A percentile compares a stretch with the other conserved stretches of the same genome.
These are phyloP conservation scores for Camelus dromedarius DNA, from an alignment of 2,113 vertebrate genomes.

Conservation along the genomic window DNA sequence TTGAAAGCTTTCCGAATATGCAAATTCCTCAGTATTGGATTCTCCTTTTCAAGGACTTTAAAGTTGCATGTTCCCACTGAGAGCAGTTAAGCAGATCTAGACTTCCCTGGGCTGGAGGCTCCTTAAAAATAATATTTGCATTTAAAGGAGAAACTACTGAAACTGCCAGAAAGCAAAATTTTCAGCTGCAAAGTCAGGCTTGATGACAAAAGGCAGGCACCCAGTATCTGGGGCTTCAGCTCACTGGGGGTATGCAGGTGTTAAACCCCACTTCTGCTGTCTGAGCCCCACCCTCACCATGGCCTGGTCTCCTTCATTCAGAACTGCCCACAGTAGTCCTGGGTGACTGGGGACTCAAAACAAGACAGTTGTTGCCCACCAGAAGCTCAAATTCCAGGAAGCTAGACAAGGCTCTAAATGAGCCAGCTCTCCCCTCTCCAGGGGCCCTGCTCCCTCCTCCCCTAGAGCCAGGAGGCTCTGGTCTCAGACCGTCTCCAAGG, in stretches of 20 bases:
- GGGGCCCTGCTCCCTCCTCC: not conserved
- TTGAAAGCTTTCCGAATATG: conserved; percentile 68
- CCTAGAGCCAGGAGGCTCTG: not conserved
- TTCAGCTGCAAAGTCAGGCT: not conserved
- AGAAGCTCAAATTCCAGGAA: not conserved
- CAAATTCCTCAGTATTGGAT: conserved; percentile 57
- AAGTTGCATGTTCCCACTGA: not conserved
- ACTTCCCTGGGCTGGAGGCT: not conserved
- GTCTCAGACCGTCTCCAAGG: not conserved
- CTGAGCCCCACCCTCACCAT: too few relatives aligned
- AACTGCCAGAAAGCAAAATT: not conserved
- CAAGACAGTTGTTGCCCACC: not conserved
- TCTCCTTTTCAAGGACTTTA: conserved; percentile 60
- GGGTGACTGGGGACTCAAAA: not conserved
- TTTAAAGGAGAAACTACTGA: not conserved
- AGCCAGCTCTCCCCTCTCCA: not conserved
- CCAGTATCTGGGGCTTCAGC: not conserved
- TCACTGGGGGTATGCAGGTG: not conserved
- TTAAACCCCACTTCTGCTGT: not conserved
- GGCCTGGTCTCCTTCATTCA: not conserved
- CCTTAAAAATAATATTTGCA: not conserved
- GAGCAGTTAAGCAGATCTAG: not conserved
- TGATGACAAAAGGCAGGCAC: not conserved
- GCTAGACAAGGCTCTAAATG: not conserved
- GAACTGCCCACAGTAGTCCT: not conserved